These are phyloP conservation scores for Tanytarsus gracilentus DNA, from an alignment of 2,888 invertebrate genomes.

Conservation along the genomic window DNA sequence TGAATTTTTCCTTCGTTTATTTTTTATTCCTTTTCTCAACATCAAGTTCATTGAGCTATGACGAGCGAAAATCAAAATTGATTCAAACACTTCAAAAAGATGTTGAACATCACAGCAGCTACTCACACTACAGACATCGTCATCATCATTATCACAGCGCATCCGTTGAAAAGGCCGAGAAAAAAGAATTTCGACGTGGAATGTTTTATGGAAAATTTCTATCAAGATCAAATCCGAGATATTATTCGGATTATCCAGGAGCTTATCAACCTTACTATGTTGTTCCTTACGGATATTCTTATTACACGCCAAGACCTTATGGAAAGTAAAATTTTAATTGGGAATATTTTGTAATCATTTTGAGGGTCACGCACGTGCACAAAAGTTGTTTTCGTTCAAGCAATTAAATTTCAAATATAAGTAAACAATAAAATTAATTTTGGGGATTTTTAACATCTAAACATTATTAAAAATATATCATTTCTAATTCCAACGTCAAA, in stretches of 20 bases:
- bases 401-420: too few species aligned
- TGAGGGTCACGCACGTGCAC: too few species aligned
- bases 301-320: not conserved
- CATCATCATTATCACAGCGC: not conserved
- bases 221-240: not conserved
- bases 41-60: not conserved
- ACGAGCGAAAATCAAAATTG: not conserved
- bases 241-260: not conserved
- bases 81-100: not conserved
- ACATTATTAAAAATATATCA: too few species aligned
- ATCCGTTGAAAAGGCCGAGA: not conserved
- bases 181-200: not conserved
- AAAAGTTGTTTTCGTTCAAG: too few species aligned
- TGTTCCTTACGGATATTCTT: not conserved
- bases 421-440: too few species aligned
- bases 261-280: not conserved
- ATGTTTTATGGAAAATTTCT: not conserved
- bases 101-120: not conserved
- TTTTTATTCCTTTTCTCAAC: not conserved
- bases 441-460: too few species aligned
- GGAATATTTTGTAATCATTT: too few species aligned
- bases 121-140: not conserved
- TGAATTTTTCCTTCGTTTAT: not conserved
- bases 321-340: not conserved
- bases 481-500: too few species aligned